Evolutionary conservation across 2,113 vertebrate genomes (phyloP), one percentile per base, ranked within the genome.

Genomic region (Fregata magnificens): DNA sequence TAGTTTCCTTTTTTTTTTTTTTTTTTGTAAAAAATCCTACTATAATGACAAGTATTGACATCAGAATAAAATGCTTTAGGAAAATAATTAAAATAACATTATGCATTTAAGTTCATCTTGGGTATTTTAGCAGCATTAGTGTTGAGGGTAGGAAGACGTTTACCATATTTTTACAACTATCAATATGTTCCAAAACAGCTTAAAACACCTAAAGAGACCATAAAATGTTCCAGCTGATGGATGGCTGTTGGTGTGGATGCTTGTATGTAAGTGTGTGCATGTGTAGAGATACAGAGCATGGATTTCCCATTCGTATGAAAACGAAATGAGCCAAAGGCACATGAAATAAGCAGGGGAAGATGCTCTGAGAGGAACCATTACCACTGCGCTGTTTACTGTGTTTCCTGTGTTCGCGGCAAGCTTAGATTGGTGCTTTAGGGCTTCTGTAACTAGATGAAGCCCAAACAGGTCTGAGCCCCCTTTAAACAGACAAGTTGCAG

Each of bases 21-120:
- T 95, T 38, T 59, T 52, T 67, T 78, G 25, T 50, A 13, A 94
- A 84, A 80, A 94, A 81, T 78, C 67, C 53, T 73, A 5, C 86
- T 88, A 84, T 96, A 91, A 13, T 81, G 87, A 69, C 58, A 90
- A 63, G 38, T 56, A 72, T 31, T 94, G 56, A 62, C 71, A 76
- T 87, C 81, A 96, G 59, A 89, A 45, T 79, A 67, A 66, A 94
- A 58, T 65, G 36, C 63, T 88, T 85, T 62, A 78, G 92, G 89
- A 78, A 95, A 88, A 45, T 53, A 95, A 89, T 87, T 86, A 82
- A 92, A 89, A 47, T 78, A 76, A 61, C n/a, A 34, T 78, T 70
- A 74, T 0, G 12, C 52, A 31, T 66, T 52, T 59, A 38, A 59
- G 65, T 69, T 86, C 55, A 29, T 50, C 50, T 40, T 50, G 50